A percentile compares a stretch with the other conserved stretches of the same genome.
Conservation (phyloP, 2,797 vertebrate species). For the Pantherophis alleghaniensis region DNA sequence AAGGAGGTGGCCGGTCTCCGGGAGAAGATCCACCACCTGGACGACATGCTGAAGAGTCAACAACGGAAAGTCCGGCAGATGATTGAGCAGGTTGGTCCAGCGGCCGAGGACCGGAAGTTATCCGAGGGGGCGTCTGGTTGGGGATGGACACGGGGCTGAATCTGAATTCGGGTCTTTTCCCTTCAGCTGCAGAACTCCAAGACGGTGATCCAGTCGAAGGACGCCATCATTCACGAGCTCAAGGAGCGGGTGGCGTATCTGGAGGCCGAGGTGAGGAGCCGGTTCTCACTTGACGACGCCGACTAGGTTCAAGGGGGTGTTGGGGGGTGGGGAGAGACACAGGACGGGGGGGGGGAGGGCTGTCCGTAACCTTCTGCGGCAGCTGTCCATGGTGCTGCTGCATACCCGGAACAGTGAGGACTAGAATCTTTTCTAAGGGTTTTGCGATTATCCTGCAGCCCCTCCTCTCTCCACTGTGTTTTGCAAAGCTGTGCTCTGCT, state of each 20-base stretch:
- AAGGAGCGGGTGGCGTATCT: slow-evolving; percentile 90
- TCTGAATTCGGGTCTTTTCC: background rate
- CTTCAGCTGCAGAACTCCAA: slow-evolving; percentile 93
- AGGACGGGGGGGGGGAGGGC: too few relatives aligned
- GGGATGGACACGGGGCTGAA: background rate
- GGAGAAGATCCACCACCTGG: slow-evolving; percentile 94
- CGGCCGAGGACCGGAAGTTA: rapidly evolving
- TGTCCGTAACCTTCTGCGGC: background rate
- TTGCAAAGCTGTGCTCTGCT: background rate
- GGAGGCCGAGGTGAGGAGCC: slow-evolving; percentile 85
- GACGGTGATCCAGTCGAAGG: slow-evolving; percentile 88
- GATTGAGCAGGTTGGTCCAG: slow-evolving; percentile 87
- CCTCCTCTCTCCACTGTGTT: background rate
- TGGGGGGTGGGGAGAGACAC: too few relatives aligned
- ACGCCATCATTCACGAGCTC: slow-evolving; percentile 86
- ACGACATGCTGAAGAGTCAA: slow-evolving; percentile 95
- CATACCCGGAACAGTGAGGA: background rate
- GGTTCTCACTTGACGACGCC: rapidly evolving
- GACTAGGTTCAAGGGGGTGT: too few relatives aligned
- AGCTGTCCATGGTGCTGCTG: background rate
- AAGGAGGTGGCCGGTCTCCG: slow-evolving; percentile 85
- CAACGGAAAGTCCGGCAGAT: slow-evolving; percentile 95
- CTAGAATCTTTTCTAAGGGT: background rate
- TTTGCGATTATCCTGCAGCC: background rate
- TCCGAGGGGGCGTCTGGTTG: background rate